Conservation (phyloP, 1,140 invertebrate species). For the Caenorhabditis latens region DNA sequence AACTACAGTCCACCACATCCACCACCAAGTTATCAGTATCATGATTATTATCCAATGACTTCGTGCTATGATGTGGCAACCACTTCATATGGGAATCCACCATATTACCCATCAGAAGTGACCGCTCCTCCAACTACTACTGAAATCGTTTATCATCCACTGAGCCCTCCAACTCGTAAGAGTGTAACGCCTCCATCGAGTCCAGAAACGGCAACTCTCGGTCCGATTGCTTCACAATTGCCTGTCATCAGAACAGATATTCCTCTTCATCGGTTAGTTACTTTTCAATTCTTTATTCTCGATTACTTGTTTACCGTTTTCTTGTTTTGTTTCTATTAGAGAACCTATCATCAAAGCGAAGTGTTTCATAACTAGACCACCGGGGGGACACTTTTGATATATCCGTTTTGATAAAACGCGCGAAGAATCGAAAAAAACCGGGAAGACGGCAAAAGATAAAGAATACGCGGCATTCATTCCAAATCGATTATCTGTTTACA, state of each 20-base stretch:
- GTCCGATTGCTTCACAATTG: slow-evolving; percentile 9
- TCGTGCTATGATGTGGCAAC: slow-evolving; percentile 34
- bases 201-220: slow-evolving; percentile 9
- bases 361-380: slow-evolving; percentile 19
- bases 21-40: slow-evolving; percentile 17
- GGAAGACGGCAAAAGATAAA: background rate
- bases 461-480: background rate
- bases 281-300: background rate
- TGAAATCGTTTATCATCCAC: background rate
- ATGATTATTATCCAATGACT: slow-evolving; percentile 20
- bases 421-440: background rate
- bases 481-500: slow-evolving; percentile 50
- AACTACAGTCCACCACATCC: slow-evolving; percentile 44
- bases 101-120: slow-evolving; percentile 19
- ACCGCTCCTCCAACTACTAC: background rate
- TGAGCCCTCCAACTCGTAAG: slow-evolving; percentile 14
- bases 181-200: slow-evolving; percentile 23
- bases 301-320: background rate
- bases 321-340: background rate
- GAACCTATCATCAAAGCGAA: background rate
- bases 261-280: background rate
- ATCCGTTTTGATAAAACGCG: slow-evolving; percentile 51
- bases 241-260: background rate
- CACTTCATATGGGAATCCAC: slow-evolving; percentile 31
- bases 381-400: background rate